Evolutionary conservation across 2,113 vertebrate genomes (phyloP).

Genomic region (Candoia aspera): DNA sequence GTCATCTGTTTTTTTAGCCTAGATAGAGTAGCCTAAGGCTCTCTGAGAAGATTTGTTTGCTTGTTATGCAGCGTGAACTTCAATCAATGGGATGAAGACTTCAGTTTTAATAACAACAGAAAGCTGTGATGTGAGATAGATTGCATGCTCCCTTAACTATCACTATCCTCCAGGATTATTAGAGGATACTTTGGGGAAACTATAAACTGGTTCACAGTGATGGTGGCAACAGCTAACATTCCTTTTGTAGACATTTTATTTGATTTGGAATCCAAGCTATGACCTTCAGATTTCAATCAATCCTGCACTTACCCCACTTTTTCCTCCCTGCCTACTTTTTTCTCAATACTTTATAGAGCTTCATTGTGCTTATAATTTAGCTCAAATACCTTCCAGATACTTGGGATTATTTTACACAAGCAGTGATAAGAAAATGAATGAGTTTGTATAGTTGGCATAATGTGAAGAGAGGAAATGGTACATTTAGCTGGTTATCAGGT

Average conservation of each 20-base stretch:
- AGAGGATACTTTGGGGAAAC: not conserved
- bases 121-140: not conserved
- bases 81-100: not conserved
- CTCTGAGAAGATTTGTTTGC: not conserved
- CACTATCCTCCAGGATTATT: too few species aligned
- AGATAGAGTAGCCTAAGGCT: not conserved
- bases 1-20: not conserved
- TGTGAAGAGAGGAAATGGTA: not conserved
- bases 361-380: conserved; percentile 18
- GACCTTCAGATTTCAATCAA: not conserved
- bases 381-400: conserved; percentile 10
- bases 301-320: not conserved
- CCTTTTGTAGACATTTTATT: not conserved
- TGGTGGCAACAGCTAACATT: not conserved
- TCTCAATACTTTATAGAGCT: not conserved
- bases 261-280: not conserved
- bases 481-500: conserved; percentile 9
- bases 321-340: not conserved
- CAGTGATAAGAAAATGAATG: not conserved
- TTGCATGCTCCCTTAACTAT: not conserved
- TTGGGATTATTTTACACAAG: conserved; percentile 1
- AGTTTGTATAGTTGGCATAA: conserved; percentile 24
- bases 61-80: not conserved
- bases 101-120: not conserved
- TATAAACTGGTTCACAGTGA: not conserved